A percentile compares a stretch with the other conserved stretches of the same genome.
These are phyloP conservation scores for Diarsia mendica DNA, from an alignment of 2,888 invertebrate genomes.

Conservation along the genomic window DNA sequence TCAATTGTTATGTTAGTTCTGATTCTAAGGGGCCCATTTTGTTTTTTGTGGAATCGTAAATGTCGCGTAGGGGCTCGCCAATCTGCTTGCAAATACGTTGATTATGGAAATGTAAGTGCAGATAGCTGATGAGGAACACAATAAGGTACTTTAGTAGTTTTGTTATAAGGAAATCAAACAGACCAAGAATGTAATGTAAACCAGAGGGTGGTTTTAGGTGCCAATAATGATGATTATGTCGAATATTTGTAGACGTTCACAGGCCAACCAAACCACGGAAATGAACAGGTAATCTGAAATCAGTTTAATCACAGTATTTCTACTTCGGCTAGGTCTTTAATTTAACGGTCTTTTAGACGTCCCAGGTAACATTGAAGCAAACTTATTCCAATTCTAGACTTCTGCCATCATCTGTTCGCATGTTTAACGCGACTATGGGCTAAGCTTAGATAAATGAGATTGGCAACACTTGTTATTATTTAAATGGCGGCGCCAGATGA, in stretches of 20 bases:
- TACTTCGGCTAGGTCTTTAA: not conserved
- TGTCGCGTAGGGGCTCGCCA: conserved; percentile 1
- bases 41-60: conserved; percentile 21
- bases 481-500: conserved; percentile 30
- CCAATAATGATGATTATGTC: not conserved
- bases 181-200: not conserved
- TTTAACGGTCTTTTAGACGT: not conserved
- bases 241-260: not conserved
- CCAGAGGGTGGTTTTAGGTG: not conserved
- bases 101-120: conserved; percentile 30
- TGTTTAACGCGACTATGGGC: conserved; percentile 15
- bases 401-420: not conserved
- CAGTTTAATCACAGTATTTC: not conserved
- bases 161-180: not conserved
- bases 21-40: conserved; percentile 3
- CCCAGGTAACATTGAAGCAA: not conserved
- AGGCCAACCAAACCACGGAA: not conserved
- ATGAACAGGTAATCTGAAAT: not conserved
- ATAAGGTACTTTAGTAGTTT: not conserved
- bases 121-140: not conserved
- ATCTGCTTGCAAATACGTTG: conserved; percentile 12
- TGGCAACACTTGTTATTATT: conserved; percentile 54
- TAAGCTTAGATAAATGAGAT: conserved; percentile 45
- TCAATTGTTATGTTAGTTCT: conserved; percentile 3
- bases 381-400: not conserved